Conservation (phyloP, 2,888 invertebrate genomes). For the Ferrisia virgata region DNA sequence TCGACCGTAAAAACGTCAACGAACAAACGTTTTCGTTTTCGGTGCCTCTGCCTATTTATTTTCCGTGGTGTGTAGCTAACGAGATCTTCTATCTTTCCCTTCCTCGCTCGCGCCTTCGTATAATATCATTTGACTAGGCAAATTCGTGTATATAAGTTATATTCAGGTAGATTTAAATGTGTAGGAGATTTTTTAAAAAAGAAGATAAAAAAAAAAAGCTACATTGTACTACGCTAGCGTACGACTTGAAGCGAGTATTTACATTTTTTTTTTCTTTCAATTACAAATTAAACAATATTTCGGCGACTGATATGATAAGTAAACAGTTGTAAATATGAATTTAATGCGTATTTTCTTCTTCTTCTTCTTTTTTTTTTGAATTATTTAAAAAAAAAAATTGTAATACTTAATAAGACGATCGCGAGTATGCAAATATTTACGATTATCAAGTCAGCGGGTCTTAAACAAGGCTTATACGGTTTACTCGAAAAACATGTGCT, state of each 20-base stretch:
- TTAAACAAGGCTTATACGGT: neutral
- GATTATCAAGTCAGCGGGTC: neutral
- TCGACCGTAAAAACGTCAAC: slow-evolving; percentile 23
- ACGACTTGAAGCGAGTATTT: too few species aligned
- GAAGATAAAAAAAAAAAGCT: too few species aligned
- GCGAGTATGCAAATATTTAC: neutral
- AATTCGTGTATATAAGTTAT: too few species aligned
- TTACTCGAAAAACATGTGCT: neutral
- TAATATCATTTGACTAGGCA: too few species aligned
- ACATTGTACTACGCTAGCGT: too few species aligned
- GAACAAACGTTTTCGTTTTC: neutral
- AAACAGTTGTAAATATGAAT: neutral
- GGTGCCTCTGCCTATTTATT: too few species aligned
- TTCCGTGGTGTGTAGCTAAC: neutral
- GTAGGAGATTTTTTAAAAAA: neutral
- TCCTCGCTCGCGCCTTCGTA: too few species aligned
- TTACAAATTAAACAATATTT: slow-evolving; percentile 5
- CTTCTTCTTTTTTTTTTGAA: neutral
- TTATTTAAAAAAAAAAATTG: neutral
- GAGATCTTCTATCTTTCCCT: neutral
- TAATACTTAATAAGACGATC: neutral
- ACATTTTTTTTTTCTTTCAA: neutral
- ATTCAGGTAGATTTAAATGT: too few species aligned
- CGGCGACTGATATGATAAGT: neutral
- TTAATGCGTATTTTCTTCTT: neutral